Conservation (phyloP, 53 echinoderm and acorn worm species). For the Echinometra lucunter region DNA sequence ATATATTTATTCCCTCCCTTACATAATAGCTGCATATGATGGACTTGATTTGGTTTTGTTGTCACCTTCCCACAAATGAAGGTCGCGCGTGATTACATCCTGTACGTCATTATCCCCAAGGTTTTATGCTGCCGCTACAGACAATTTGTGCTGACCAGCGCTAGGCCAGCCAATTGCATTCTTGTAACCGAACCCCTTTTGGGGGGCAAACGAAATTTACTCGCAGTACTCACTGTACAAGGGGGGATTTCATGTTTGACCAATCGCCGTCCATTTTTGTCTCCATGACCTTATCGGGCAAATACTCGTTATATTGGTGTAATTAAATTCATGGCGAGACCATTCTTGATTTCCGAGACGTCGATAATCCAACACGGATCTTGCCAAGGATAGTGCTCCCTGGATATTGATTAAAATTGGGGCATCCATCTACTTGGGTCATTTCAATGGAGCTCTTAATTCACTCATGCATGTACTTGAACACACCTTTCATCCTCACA, state of each 20-base stretch:
- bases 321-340: conserved; percentile 38
- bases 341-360: conserved; percentile 54
- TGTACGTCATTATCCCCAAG: neutral
- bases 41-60: neutral
- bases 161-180: neutral
- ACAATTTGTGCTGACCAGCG: neutral
- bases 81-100: conserved; percentile 9
- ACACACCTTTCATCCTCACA: neutral
- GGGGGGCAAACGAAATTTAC: neutral
- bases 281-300: conserved; percentile 45
- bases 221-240: neutral
- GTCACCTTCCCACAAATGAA: neutral
- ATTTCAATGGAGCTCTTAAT: neutral
- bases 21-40: neutral
- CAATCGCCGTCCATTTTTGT: conserved; percentile 8
- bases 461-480: neutral
- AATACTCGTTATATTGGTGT: conserved; percentile 48
- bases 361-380: conserved; percentile 58
- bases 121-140: neutral
- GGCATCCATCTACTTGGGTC: neutral
- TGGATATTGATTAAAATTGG: conserved; percentile 51
- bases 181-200: neutral
- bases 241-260: conserved; percentile 38
- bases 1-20: too few species aligned
- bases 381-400: conserved; percentile 14